Conservation (phyloP, 2,888 invertebrate species). For the Neoscelio sp. region DNA sequence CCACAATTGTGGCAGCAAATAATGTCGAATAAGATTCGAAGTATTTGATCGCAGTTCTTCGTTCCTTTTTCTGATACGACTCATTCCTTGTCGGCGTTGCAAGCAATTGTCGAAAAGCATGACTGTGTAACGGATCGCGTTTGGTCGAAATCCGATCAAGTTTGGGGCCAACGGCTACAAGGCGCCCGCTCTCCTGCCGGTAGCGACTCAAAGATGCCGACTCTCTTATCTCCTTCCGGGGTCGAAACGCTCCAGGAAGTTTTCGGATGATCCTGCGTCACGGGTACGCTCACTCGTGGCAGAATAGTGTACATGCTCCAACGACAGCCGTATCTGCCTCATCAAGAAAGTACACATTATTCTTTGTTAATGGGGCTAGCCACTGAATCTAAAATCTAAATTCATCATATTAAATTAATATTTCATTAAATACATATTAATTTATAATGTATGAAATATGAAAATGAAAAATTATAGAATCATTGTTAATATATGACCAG, state of each 20-base stretch:
- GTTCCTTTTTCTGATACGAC: conserved; percentile 42
- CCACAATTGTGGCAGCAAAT: conserved; percentile 43
- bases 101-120: conserved; percentile 66
- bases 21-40: conserved; percentile 22
- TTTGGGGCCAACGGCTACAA: conserved; percentile 67
- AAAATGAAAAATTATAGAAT: too few species aligned
- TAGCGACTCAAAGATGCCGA: conserved; percentile 79
- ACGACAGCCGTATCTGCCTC: conserved; percentile 67
- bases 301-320: conserved; percentile 62
- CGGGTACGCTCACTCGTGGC: conserved; percentile 62
- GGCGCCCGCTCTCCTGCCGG: conserved; percentile 72
- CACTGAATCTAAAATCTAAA: too few species aligned
- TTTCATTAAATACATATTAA: too few species aligned
- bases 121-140: conserved; percentile 70
- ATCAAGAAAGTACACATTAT: conserved; percentile 65
- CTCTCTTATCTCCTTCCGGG: conserved; percentile 79
- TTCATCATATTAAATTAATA: too few species aligned
- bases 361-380: too few species aligned
- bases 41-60: conserved; percentile 5
- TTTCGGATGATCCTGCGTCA: conserved; percentile 73
- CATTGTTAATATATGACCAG: too few species aligned
- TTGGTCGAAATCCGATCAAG: conserved; percentile 73
- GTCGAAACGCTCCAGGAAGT: conserved; percentile 80
- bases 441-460: too few species aligned
- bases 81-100: conserved; percentile 53